Evolutionary conservation across 2,797 vertebrate genomes (phyloP), one percentile per base, ranked within the genome.

Genomic region (Bradypodion pumilum): DNA sequence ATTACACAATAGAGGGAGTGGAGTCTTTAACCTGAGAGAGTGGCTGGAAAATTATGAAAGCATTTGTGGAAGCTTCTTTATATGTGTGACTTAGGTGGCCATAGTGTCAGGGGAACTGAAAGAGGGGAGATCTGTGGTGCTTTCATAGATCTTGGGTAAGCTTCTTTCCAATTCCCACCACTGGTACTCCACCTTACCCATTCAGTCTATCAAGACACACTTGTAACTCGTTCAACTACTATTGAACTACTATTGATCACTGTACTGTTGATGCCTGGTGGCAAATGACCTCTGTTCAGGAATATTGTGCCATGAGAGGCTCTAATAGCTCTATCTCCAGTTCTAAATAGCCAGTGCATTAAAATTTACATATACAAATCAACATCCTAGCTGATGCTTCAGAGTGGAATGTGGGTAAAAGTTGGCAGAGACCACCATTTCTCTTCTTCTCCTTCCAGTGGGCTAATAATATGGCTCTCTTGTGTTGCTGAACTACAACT

Each of bases 21-120:
- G 42, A 19, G 9, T 7, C 49, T 77, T 70, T 77, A 72, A 84
- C 78, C 19, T n/a, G 42, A 78, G 75, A 78, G 56, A 72, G 60
- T 72, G 66, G 56, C 40, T 29, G 23, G 42, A 70, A 1, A 56
- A 60, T 84, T 78, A 78, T 37, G 29, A 72, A 84, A 32, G n/a
- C 52, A 62, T 60, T 56, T 72, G 68, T 40, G 56, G 74, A 78
- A 35, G 72, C 56, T 9, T 49, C 46, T 78, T 84, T n/a, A 63
- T 72, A 2, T 72, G 78, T 35, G 16, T 70, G 52, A 69, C n/a
- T 44, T 63, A 78, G 19, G 59, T 23, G 44, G n/a, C 32, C 56
- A 49, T 56, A 49, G 29, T 62, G 66, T 49, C 40, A 63, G 52
- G 32, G 7, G 59, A 72, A 62, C 29, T 12, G 59, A 23, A 16